Conservation (phyloP, 2,888 invertebrate species). For the Orthonevra nobilis region DNA sequence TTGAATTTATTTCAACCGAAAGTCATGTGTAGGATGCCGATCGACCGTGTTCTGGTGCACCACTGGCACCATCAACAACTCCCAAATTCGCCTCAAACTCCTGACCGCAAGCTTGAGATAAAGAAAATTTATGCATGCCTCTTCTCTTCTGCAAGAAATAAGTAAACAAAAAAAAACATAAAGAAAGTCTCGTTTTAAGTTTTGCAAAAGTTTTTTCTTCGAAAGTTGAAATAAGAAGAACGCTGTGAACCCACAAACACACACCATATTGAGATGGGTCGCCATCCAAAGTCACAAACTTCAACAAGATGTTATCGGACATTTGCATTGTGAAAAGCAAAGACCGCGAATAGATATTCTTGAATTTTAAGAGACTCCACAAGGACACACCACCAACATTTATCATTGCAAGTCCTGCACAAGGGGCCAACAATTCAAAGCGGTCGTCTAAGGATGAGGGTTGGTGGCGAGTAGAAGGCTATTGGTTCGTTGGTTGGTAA, state of each 20-base stretch:
- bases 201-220: slow-evolving; percentile 42
- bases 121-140: slow-evolving; percentile 27
- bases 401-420: slow-evolving; percentile 54
- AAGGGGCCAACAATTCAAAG: slow-evolving; percentile 40
- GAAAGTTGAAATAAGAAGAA: slow-evolving; percentile 34
- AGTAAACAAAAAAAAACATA: not conserved
- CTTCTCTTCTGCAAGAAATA: slow-evolving; percentile 7
- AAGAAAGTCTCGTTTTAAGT: not conserved
- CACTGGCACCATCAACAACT: slow-evolving; percentile 24
- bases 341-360: slow-evolving; percentile 68
- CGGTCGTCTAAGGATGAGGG: not conserved
- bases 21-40: too few relatives aligned
- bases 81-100: slow-evolving; percentile 39
- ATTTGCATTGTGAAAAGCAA: slow-evolving; percentile 50
- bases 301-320: slow-evolving; percentile 63
- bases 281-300: slow-evolving; percentile 38
- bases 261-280: slow-evolving; percentile 58
- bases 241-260: slow-evolving; percentile 10
- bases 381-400: slow-evolving; percentile 46
- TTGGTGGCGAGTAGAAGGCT: not conserved
- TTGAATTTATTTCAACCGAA: too few relatives aligned
- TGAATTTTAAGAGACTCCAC: slow-evolving; percentile 63
- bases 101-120: slow-evolving; percentile 55
- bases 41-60: too few relatives aligned
- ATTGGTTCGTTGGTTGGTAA: slow-evolving; percentile 58